Conservation (phyloP, 2,113 vertebrate species). For the Tautogolabrus adspersus region DNA sequence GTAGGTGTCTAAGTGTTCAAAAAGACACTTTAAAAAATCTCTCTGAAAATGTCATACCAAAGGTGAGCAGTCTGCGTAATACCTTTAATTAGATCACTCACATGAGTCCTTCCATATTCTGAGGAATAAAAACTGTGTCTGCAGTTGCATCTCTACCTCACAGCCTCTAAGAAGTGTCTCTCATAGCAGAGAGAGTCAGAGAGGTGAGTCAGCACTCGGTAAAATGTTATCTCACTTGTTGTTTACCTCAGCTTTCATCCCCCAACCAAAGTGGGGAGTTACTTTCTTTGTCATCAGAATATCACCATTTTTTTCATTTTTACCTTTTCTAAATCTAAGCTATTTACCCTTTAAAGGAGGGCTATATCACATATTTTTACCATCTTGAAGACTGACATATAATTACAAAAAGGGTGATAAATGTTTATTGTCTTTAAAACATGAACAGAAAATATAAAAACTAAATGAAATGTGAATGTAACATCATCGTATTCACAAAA, state of each 20-base stretch:
- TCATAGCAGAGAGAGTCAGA: slow-evolving; percentile 1
- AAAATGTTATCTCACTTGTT: slow-evolving; percentile 2
- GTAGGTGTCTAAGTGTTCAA: slow-evolving; percentile 3
- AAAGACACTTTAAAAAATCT: slow-evolving; percentile 11
- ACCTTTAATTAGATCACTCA: slow-evolving; percentile 63
- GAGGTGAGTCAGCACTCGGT: background rate
- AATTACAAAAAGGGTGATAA: too few species aligned
- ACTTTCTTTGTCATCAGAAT: slow-evolving; percentile 10
- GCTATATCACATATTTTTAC: background rate
- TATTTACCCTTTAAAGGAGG: background rate
- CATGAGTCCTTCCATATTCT: slow-evolving; percentile 44
- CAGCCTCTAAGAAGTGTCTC: slow-evolving; percentile 23
- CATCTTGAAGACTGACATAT: too few species aligned
- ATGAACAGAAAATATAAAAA: too few species aligned
- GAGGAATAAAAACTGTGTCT: slow-evolving; percentile 2
- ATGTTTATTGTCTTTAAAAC: too few species aligned
- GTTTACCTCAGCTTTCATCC: slow-evolving; percentile 15
- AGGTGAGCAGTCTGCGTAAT: slow-evolving; percentile 55
- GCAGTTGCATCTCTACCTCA: slow-evolving; percentile 8
- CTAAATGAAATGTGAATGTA: too few species aligned
- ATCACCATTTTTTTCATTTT: too few species aligned
- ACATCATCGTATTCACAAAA: background rate
- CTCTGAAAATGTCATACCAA: slow-evolving; percentile 36
- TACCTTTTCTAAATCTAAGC: background rate
- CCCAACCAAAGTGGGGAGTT: too few species aligned